phyloP scores from a whole-genome alignment of 2,888 invertebrate species.

The Artemia sinica region DNA sequence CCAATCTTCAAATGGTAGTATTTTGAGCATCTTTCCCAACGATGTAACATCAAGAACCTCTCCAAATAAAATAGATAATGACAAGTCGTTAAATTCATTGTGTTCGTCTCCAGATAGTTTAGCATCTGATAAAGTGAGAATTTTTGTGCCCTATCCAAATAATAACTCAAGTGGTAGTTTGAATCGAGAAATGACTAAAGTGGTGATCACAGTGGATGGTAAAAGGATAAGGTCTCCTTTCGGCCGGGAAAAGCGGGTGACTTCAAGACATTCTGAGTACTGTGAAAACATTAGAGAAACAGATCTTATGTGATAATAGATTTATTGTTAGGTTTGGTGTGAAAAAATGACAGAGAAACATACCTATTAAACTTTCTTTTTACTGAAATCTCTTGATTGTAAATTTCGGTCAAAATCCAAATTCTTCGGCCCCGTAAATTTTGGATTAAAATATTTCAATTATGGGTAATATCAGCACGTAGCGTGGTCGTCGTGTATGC shows the following conservation, averaged over 20 bases:
- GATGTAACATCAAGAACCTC: slow-evolving; percentile 7
- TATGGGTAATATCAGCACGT: no score
- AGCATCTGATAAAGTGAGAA: slow-evolving; percentile 49
- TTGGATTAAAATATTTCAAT: no score
- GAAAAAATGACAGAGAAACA: no score
- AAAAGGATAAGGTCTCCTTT: not conserved
- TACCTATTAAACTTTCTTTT: no score
- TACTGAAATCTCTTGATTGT: no score
- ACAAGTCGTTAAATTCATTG: slow-evolving; percentile 32
- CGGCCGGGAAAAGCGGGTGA: no score
- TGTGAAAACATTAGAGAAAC: slow-evolving; percentile 10
- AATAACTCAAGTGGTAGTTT: slow-evolving; percentile 20
- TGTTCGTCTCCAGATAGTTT: slow-evolving; percentile 35
- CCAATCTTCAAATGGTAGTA: slow-evolving; percentile 50
- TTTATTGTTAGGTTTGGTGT: not conserved
- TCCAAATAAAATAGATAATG: not conserved
- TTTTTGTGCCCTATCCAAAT: slow-evolving; percentile 52
- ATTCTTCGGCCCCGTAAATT: no score
- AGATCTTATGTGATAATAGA: slow-evolving; percentile 1
- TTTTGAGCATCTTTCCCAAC: slow-evolving; percentile 18
- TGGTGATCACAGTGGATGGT: slow-evolving; percentile 14
- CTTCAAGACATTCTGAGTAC: not conserved
- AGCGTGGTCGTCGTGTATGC: no score
- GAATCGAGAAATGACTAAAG: not conserved
- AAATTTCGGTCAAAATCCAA: no score